Evolutionary conservation across 2,888 invertebrate genomes (phyloP).

Genomic region (Volucella inflata): DNA sequence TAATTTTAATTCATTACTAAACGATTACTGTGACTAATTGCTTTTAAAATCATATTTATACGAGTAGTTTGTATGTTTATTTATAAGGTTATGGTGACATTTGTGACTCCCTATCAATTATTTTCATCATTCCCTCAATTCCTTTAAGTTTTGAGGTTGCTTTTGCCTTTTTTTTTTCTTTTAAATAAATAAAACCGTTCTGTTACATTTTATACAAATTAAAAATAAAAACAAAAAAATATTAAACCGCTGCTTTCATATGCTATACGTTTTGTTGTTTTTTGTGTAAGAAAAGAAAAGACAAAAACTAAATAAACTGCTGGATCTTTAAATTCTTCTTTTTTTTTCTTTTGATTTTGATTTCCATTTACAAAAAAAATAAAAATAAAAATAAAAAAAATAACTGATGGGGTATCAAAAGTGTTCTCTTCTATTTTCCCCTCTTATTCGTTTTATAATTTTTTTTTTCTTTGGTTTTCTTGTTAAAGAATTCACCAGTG

Average conservation of each 20-base stretch:
- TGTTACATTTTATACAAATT: constrained; percentile 3
- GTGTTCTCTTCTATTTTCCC: constrained; percentile 37
- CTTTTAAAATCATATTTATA: not conserved
- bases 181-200: constrained; percentile 57
- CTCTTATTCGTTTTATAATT: constrained; percentile 27
- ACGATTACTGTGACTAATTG: too few species aligned
- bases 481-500: constrained; percentile 36
- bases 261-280: constrained; percentile 45
- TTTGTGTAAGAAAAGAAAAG: constrained; percentile 50
- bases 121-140: constrained; percentile 49
- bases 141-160: constrained; percentile 17
- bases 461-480: constrained; percentile 45
- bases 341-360: too few species aligned
- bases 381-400: constrained; percentile 46
- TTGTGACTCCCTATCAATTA: constrained; percentile 58
- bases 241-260: constrained; percentile 43
- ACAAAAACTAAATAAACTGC: constrained; percentile 76
- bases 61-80: not conserved
- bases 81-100: constrained; percentile 21
- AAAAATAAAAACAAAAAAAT: not conserved
- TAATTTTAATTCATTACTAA: too few species aligned
- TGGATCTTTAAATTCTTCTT: constrained; percentile 71
- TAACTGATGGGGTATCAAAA: constrained; percentile 72
- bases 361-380: constrained; percentile 21
- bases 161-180: constrained; percentile 28